Conservation (phyloP, 2,888 invertebrate species). For the Sisyra terminalis region DNA sequence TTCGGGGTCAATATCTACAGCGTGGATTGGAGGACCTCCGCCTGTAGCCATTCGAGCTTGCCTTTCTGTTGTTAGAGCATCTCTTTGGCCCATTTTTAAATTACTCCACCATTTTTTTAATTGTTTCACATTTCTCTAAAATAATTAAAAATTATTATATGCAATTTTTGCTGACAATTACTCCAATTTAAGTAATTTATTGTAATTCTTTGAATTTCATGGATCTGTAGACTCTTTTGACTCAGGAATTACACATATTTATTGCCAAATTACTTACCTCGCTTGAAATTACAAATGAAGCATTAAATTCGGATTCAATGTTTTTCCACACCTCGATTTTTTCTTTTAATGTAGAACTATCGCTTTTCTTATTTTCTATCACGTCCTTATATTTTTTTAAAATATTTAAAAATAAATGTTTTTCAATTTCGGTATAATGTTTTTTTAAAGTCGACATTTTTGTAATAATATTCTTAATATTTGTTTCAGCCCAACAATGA, state of each 20-base stretch:
- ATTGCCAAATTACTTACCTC: conserved; percentile 1
- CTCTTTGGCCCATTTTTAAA: not conserved
- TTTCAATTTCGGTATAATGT: not conserved
- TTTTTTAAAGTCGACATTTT: not conserved
- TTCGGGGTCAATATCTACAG: not conserved
- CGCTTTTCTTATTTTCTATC: not conserved
- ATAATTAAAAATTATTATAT: not conserved
- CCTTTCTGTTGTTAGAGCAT: not conserved
- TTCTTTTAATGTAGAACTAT: not conserved
- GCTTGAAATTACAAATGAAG: not conserved
- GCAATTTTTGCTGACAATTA: too few relatives aligned
- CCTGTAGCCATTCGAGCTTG: not conserved
- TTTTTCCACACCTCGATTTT: not conserved
- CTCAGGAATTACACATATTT: too few relatives aligned
- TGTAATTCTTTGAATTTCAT: too few relatives aligned
- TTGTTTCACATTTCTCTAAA: not conserved
- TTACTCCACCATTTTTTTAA: not conserved
- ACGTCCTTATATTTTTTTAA: not conserved
- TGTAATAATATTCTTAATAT: too few relatives aligned
- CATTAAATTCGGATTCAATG: not conserved
- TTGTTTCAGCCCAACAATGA: too few relatives aligned
- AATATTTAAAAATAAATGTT: not conserved
- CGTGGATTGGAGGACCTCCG: not conserved
- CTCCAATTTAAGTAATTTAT: too few relatives aligned
- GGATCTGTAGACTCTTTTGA: too few relatives aligned